Percentiles rank a stretch among this genome's conserved stretches.
Evolutionary conservation across 2,113 vertebrate genomes (phyloP).

Genomic region (Pica pica): DNA sequence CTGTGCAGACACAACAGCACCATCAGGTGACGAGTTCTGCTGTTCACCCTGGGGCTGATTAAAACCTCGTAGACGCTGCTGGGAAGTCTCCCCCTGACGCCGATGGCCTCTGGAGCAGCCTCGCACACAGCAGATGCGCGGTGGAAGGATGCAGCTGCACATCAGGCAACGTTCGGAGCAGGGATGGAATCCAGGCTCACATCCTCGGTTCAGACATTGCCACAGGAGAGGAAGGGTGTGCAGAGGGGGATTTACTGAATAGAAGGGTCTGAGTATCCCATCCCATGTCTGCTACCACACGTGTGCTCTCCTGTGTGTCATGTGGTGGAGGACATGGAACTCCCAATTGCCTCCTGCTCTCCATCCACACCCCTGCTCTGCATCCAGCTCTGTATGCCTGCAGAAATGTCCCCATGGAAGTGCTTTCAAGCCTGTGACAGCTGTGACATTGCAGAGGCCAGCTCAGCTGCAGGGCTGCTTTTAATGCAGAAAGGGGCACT

Average conservation of each 20-base stretch:
- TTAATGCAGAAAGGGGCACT: not conserved
- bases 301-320: fast-evolving
- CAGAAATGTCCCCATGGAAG: not conserved
- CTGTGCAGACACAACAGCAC: not conserved
- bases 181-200: not conserved
- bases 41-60: not conserved
- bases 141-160: not conserved
- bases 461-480: not conserved
- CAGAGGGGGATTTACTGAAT: not conserved
- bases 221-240: not conserved
- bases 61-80: not conserved
- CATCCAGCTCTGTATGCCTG: not conserved
- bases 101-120: not conserved
- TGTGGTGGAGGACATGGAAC: not conserved
- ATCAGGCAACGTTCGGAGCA: fast-evolving
- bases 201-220: fast-evolving
- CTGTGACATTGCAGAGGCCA: not conserved
- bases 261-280: fast-evolving
- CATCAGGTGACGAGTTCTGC: not conserved
- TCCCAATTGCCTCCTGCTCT: not conserved
- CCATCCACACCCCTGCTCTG: not conserved
- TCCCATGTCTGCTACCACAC: fast-evolving
- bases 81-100: not conserved
- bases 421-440: not conserved
- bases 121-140: not conserved